phyloP scores from a whole-genome alignment of 2,797 vertebrate species.

The Lagorchestes hirsutus region DNA sequence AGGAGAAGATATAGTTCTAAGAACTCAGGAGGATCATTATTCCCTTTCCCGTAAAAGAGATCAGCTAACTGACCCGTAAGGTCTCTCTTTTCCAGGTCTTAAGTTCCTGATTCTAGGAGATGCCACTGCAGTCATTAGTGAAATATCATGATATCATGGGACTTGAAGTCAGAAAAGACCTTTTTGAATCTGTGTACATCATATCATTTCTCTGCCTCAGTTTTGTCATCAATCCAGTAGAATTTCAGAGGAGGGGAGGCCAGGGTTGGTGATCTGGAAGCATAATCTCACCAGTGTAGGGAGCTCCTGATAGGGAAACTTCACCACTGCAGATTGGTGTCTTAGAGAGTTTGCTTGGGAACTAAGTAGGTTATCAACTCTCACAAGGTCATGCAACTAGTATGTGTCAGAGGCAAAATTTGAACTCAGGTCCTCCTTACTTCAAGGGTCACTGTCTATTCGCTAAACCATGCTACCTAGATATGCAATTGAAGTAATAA shows the following conservation, averaged over 20 bases:
- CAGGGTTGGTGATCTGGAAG: neutral
- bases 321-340: neutral
- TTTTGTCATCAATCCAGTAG: neutral
- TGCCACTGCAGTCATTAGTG: neutral
- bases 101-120: neutral
- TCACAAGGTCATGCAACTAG: neutral
- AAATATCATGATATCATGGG: neutral
- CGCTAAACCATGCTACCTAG: neutral
- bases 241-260: neutral
- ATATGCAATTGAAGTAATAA: neutral
- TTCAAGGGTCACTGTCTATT: neutral
- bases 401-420: neutral
- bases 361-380: neutral
- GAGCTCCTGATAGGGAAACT: neutral
- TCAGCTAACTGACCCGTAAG: neutral
- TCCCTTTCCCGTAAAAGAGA: neutral
- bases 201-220: neutral
- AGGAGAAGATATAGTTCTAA: neutral
- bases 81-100: neutral
- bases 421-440: neutral
- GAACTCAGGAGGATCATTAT: neutral
- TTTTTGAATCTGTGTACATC: neutral
- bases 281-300: neutral
- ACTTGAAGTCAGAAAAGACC: neutral
- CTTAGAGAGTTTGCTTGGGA: neutral